Percentiles rank a stretch among this genome's conserved stretches.
These are phyloP conservation scores for Gonatopus flavifemur DNA, from an alignment of 1,140 invertebrate genomes.

Conservation along the genomic window DNA sequence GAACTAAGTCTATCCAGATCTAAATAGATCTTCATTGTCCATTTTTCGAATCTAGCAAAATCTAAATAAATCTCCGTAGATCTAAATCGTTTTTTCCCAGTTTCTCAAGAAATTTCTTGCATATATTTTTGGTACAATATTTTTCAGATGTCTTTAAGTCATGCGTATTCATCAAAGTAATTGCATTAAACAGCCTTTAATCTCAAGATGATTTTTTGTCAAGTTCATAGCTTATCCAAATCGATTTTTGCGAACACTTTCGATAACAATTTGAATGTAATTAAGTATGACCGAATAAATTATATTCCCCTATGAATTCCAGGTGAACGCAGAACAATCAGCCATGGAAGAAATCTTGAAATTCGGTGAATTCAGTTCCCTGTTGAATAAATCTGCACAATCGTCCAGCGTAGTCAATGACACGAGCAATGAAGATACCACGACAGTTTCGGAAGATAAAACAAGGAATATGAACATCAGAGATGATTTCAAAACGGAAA, in stretches of 20 bases:
- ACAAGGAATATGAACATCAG: conserved; percentile 5
- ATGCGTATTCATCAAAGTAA: too few species aligned
- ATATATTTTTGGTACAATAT: too few species aligned
- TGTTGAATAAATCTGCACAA: conserved; percentile 42
- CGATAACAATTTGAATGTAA: too few species aligned
- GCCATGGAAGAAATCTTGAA: conserved; percentile 50
- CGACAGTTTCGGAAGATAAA: conserved; percentile 4
- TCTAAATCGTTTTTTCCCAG: too few species aligned
- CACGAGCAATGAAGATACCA: neutral
- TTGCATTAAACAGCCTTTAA: neutral
- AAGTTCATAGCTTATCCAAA: too few species aligned
- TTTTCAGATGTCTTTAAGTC: too few species aligned
- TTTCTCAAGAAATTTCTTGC: too few species aligned
- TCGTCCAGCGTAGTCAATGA: conserved; percentile 24
- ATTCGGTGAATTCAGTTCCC: conserved; percentile 51
- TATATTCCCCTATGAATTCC: conserved; percentile 3
- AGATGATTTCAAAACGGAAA: conserved; percentile 8
- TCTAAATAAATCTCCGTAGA: too few species aligned
- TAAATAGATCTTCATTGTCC: too few species aligned
- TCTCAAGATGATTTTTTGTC: neutral
- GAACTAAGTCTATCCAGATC: too few species aligned
- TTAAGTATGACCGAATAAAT: conserved; percentile 1
- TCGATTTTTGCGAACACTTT: too few species aligned
- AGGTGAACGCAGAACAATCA: conserved; percentile 44
- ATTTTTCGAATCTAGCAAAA: too few species aligned